A percentile compares a stretch with the other conserved stretches of the same genome.
These are phyloP conservation scores for Dromococcyx pavoninus DNA, from an alignment of 2,797 vertebrate species.

Conservation along the genomic window DNA sequence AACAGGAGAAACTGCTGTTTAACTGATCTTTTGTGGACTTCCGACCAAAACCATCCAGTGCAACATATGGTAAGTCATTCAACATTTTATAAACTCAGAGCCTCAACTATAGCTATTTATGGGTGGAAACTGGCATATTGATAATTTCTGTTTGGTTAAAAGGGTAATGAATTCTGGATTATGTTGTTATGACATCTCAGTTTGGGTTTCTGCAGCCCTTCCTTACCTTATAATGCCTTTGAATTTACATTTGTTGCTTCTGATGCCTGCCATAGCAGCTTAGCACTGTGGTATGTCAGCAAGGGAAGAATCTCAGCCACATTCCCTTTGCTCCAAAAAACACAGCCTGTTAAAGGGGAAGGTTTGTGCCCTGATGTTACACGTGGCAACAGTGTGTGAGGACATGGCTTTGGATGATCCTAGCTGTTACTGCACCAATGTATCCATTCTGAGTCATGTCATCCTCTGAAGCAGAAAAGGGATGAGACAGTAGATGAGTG, in stretches of 20 bases:
- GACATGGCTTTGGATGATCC: neutral
- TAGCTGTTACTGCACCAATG: neutral
- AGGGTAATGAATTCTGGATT: slow-evolving; percentile 33
- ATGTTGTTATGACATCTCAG: slow-evolving; percentile 40
- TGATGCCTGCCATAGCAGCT: slow-evolving; percentile 33
- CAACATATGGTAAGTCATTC: slow-evolving; percentile 57
- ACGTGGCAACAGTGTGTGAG: neutral
- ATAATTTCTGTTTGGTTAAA: slow-evolving; percentile 28
- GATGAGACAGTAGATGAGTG: neutral
- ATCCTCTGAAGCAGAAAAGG: neutral
- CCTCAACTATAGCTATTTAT: slow-evolving; percentile 37
- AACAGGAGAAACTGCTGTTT: slow-evolving; percentile 57
- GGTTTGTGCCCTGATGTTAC: neutral
- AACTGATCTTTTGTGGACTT: slow-evolving; percentile 51
- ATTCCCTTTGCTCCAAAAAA: neutral
- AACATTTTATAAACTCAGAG: slow-evolving; percentile 18
- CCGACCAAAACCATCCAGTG: slow-evolving; percentile 34
- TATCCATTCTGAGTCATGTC: neutral
- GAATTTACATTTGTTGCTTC: slow-evolving; percentile 18
- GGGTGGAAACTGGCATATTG: slow-evolving; percentile 44
- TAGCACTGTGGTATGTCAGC: slow-evolving; percentile 17
- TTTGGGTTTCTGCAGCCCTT: slow-evolving; percentile 21
- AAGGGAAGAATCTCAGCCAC: neutral
- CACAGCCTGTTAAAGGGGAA: neutral
- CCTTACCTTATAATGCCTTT: neutral